These are phyloP conservation scores for Penelope pileata DNA, from an alignment of 2,113 vertebrate species.

Conservation along the genomic window DNA sequence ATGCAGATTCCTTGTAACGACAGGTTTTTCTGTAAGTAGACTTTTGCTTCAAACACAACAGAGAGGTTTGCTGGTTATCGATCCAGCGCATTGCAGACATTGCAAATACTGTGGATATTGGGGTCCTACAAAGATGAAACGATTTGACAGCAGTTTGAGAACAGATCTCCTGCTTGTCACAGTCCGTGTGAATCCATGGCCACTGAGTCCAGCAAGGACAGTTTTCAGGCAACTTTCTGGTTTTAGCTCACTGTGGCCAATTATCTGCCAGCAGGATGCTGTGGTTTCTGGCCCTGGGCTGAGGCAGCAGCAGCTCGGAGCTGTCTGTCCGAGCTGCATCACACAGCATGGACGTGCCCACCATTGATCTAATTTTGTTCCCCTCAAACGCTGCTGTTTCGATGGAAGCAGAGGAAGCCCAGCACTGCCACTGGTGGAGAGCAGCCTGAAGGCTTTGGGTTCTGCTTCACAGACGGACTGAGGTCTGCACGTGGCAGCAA, in stretches of 20 bases:
- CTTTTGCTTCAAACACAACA: not conserved
- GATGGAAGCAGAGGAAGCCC: not conserved
- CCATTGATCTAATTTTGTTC: not conserved
- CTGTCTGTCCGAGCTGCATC: not conserved
- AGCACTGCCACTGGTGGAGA: not conserved
- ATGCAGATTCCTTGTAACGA: not conserved
- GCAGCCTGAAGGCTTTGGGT: not conserved
- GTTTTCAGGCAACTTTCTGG: not conserved
- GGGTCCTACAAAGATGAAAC: not conserved
- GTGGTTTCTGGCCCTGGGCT: not conserved
- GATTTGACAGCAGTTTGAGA: not conserved
- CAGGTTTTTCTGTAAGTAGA: not conserved
- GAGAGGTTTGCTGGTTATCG: not conserved
- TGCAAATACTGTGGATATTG: not conserved
- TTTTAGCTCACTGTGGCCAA: not conserved
- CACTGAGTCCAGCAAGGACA: not conserved
- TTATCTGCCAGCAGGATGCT: not conserved
- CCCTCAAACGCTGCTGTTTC: not conserved
- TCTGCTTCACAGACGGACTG: not conserved
- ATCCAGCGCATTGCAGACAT: not conserved
- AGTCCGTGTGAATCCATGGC: not conserved
- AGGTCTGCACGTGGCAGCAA: not conserved
- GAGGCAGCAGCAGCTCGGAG: not conserved
- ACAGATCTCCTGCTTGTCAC: not conserved
- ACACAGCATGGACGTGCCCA: fast-evolving